Conservation (phyloP, 2,888 invertebrate genomes). For the Dyspetes luteomarginatus region DNA sequence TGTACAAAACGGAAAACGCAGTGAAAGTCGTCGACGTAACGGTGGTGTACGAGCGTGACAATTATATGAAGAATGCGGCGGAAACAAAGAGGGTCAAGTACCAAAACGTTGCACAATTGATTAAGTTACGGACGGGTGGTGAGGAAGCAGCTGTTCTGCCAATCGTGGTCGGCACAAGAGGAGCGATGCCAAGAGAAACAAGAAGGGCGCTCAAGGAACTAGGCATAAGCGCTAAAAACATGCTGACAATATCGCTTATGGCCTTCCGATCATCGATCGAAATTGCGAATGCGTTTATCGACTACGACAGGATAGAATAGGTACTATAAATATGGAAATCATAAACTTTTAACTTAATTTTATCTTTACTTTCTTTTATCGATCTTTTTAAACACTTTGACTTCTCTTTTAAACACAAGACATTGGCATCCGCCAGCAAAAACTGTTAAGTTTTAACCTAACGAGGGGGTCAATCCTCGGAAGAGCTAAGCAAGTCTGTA, state of each 20-base stretch:
- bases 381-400: neutral
- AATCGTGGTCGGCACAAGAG: constrained; percentile 76
- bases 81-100: constrained; percentile 72
- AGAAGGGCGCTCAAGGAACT: constrained; percentile 65
- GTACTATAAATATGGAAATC: neutral
- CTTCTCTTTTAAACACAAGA: neutral
- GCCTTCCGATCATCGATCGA: constrained; percentile 73
- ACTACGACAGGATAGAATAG: constrained; percentile 68
- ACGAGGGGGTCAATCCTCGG: constrained; percentile 2
- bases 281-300: constrained; percentile 74
- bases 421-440: neutral
- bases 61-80: constrained; percentile 67
- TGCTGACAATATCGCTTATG: constrained; percentile 71
- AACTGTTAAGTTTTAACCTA: constrained; percentile 2
- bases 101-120: constrained; percentile 23
- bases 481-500: no score
- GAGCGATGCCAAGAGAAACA: constrained; percentile 75
- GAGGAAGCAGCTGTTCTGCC: constrained; percentile 54
- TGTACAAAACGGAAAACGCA: constrained; percentile 69
- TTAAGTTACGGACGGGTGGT: neutral
- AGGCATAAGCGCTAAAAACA: constrained; percentile 65
- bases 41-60: constrained; percentile 67
- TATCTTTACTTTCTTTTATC: neutral
- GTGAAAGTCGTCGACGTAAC: constrained; percentile 75
- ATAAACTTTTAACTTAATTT: neutral